Percentiles rank a stretch among this genome's conserved stretches.
phyloP scores from a whole-genome alignment of 2,797 vertebrate genomes.

The Adelosebastes latens region DNA sequence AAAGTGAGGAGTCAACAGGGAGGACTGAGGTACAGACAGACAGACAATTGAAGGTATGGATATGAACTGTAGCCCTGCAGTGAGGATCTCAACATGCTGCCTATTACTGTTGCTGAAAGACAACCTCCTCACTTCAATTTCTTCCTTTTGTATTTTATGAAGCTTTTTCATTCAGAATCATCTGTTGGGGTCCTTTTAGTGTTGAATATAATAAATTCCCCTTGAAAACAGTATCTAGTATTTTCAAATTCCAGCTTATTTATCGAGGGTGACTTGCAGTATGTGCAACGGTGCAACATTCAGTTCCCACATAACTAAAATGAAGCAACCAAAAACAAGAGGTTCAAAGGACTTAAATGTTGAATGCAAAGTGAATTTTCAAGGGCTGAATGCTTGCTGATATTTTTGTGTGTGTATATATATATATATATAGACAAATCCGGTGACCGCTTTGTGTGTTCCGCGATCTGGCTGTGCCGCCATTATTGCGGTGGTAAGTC shows the following conservation, averaged over 20 bases:
- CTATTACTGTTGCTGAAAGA: neutral
- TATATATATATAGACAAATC: no score
- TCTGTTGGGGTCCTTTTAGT: neutral
- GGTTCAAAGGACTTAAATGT: neutral
- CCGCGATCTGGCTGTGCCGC: no score
- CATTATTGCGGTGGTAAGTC: no score
- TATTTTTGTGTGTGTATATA: no score
- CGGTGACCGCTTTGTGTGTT: no score
- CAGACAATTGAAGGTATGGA: neutral
- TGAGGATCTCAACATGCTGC: neutral
- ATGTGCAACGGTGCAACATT: neutral
- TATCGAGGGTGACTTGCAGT: neutral
- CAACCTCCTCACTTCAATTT: neutral
- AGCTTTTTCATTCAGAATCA: neutral
- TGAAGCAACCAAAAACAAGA: neutral
- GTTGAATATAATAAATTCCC: neutral
- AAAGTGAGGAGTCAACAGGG: neutral
- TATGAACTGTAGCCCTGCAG: neutral
- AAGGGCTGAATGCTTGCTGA: no score
- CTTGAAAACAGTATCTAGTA: neutral
- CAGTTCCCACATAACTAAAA: neutral
- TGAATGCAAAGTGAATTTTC: neutral
- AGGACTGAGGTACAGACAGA: neutral
- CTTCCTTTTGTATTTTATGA: neutral
- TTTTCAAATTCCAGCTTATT: neutral